Evolutionary conservation across 2,113 vertebrate genomes (phyloP).

Genomic region (Heloderma charlesbogerti): DNA sequence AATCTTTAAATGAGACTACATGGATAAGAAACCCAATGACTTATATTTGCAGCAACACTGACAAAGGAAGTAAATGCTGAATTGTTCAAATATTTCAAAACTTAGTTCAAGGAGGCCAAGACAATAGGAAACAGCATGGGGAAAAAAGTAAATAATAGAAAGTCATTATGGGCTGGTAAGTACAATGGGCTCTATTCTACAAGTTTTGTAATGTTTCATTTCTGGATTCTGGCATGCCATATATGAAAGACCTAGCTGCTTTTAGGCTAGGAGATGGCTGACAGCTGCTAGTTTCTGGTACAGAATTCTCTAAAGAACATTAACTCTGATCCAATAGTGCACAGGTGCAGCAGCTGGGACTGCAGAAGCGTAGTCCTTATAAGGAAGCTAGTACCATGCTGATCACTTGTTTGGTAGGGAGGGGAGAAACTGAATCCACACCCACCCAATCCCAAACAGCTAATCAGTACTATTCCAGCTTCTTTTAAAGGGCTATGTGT

Average conservation of each 20-base stretch:
- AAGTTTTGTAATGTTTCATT: neutral
- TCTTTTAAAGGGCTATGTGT: neutral
- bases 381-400: neutral
- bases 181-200: neutral
- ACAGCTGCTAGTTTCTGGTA: neutral
- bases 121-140: neutral
- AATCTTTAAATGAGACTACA: neutral
- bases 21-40: neutral
- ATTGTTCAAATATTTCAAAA: slow-evolving; percentile 8
- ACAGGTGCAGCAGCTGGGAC: neutral
- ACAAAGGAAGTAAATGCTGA: neutral
- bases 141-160: neutral
- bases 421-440: neutral
- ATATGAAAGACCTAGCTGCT: neutral
- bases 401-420: neutral
- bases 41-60: too few species aligned
- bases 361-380: neutral
- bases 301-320: neutral
- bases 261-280: neutral
- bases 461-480: neutral
- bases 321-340: neutral
- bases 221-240: neutral
- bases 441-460: neutral
- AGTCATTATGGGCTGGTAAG: neutral
- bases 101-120: neutral